Conservation (phyloP, 2,113 vertebrate genomes). For the Zapus hudsonius region DNA sequence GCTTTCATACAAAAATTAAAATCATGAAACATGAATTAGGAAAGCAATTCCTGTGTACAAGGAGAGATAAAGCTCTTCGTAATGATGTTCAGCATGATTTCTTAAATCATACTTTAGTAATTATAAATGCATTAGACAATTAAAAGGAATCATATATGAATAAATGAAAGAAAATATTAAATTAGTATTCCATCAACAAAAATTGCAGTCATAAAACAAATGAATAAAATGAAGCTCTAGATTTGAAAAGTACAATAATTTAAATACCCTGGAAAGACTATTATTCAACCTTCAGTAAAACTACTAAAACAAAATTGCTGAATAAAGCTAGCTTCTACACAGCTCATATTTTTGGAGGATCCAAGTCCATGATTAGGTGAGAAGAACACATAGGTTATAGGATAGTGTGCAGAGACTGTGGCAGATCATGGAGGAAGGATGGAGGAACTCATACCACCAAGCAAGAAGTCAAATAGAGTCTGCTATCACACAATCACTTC, state of each 20-base stretch:
- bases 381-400: too few species aligned
- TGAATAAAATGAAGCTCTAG: too few species aligned
- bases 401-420: not conserved
- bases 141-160: not conserved
- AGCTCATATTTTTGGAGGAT: too few species aligned
- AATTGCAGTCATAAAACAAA: not conserved
- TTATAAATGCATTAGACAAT: not conserved
- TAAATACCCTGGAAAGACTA: too few species aligned
- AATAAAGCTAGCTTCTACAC: too few species aligned
- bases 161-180: not conserved
- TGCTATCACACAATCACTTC: too few species aligned
- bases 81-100: not conserved
- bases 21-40: not conserved
- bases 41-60: not conserved
- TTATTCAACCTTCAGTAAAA: too few species aligned
- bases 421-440: not conserved
- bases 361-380: too few species aligned
- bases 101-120: too few species aligned
- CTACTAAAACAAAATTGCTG: too few species aligned
- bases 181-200: not conserved
- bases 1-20: not conserved
- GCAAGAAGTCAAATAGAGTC: not conserved
- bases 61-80: not conserved
- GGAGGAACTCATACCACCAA: not conserved
- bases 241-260: too few species aligned